Evolutionary conservation across 1,140 invertebrate species (phyloP).

Genomic region (Dolichoris vasculosae): DNA sequence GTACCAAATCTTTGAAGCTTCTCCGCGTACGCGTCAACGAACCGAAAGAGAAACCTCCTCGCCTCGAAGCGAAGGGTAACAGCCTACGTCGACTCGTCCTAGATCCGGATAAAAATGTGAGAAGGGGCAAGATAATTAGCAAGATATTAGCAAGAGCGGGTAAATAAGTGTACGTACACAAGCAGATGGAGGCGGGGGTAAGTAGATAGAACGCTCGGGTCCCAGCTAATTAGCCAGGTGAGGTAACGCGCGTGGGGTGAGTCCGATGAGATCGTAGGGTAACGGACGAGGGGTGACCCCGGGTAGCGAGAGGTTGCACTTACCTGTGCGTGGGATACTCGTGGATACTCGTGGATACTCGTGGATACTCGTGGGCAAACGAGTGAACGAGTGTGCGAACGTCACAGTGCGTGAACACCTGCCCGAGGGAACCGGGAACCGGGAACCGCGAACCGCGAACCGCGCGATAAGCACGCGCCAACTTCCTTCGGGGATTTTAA

Average conservation of each 20-base stretch:
- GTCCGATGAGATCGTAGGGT: background rate
- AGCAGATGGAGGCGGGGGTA: too few species aligned
- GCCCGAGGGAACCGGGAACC: background rate
- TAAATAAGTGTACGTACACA: background rate
- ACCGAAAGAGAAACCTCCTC: background rate
- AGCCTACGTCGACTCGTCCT: background rate
- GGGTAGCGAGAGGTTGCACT: background rate
- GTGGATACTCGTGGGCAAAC: too few species aligned
- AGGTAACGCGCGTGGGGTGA: background rate
- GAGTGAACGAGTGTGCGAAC: constrained; percentile 63
- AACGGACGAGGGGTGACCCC: background rate
- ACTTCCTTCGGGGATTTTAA: constrained; percentile 29
- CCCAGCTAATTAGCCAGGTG: background rate
- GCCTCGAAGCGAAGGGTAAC: background rate
- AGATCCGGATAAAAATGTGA: background rate
- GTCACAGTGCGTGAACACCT: constrained; percentile 66
- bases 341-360: too few species aligned
- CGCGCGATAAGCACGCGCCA: background rate
- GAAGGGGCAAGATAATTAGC: background rate
- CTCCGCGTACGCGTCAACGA: background rate
- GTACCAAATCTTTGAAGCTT: background rate
- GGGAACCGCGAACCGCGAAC: too few species aligned
- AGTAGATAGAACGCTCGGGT: background rate
- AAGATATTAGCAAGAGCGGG: background rate
- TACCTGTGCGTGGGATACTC: too few species aligned